Base-by-base conservation (phyloP, 2,113 vertebrate genomes). In the Gadus chalcogrammus region DNA sequence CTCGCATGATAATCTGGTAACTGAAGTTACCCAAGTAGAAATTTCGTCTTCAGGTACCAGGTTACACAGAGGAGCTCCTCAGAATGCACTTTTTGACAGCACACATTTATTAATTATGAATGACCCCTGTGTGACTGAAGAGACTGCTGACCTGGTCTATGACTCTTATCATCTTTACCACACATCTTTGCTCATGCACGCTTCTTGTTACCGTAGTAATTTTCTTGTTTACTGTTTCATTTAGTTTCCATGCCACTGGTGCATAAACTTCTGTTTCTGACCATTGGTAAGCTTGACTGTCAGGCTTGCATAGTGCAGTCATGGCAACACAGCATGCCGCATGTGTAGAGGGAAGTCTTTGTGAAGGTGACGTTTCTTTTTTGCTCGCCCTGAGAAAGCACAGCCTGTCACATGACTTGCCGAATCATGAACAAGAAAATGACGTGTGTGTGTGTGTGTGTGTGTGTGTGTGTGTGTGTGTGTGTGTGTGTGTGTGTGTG, bases 61-160 rank as follows among this genome's bases (percentile, higher is more conserved):
- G 58, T 71, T 73, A 31, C 55, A 64, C 24, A 74, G 64, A 17
- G 65, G 35, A 48, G 42, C 42, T 48, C 65, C 59, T 42, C 17
- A 17, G 0, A 58, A 58, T 58, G n/a, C 55, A 58, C 55, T 69
- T 66, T 61, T 71, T 77, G 76, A 73, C 71, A 72, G 65, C 69
- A 67, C 63, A 24, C 64, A 68, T 70, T 72, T 22, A 53, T 90
- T 78, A 88, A 88, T 90, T 86, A 85, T 87, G 79, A 86, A 87
- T 81, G 69, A 81, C 73, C 80, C 79, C 68, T 70, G 64, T 85
- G 77, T 82, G 81, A 79, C 79, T 73, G 72, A 16, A 76, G 64
- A 75, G 74, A 67, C 72, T 76, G 66, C 69, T 68, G 68, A 17
- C 67, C 65, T 68, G 70, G 15, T 64, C 65, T 52, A 53, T 78